A percentile compares a stretch with the other conserved stretches of the same genome.
phyloP scores from a whole-genome alignment of 2,797 vertebrate genomes.

The Myotis daubentonii region DNA sequence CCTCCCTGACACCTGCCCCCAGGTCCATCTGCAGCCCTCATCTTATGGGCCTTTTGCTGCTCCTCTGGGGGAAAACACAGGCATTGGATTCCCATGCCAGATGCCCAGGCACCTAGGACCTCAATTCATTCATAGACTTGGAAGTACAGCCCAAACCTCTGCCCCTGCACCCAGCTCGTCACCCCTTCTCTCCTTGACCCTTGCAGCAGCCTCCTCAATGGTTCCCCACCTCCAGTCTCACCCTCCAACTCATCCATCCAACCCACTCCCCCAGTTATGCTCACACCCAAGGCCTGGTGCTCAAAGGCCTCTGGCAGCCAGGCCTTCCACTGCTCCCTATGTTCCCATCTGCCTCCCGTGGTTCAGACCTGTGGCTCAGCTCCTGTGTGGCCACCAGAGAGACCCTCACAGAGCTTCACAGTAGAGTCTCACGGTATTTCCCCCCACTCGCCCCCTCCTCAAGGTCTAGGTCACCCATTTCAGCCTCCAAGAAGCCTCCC shows the following conservation, averaged over 20 bases:
- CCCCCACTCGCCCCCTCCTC: not conserved
- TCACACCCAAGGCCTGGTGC: not conserved
- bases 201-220: not conserved
- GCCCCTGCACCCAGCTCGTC: not conserved
- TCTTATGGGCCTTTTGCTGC: not conserved
- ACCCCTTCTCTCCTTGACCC: not conserved
- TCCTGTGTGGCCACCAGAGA: not conserved
- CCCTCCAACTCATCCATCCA: not conserved
- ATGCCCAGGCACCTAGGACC: not conserved
- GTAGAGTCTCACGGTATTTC: not conserved
- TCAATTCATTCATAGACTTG: not conserved
- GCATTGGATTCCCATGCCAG: not conserved
- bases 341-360: accelerated
- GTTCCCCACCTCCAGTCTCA: not conserved
- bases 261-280: not conserved
- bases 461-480: not conserved
- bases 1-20: not conserved
- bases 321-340: accelerated
- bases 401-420: not conserved
- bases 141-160: not conserved
- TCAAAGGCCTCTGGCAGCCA: not conserved
- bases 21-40: not conserved
- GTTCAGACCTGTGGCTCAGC: not conserved
- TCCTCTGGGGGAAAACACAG: not conserved
- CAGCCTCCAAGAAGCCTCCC: not conserved